phyloP scores from a whole-genome alignment of 2,113 vertebrate genomes.

The Cathartes aura region DNA sequence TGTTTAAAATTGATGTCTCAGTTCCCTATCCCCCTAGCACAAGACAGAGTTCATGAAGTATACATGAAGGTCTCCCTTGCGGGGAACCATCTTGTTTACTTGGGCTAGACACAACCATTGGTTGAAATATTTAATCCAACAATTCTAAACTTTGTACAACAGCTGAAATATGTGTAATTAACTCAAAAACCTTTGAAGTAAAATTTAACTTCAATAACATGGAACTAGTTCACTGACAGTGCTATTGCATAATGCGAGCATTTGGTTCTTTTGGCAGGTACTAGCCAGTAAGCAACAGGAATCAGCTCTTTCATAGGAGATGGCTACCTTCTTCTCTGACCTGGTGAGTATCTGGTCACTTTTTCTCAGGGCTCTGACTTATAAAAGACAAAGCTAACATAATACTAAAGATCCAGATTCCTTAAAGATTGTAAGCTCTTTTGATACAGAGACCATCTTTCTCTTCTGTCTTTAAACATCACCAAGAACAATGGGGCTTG shows the following conservation, averaged over 20 bases:
- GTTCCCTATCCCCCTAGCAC: background rate
- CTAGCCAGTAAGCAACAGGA: background rate
- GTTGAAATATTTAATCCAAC: slow-evolving; percentile 72
- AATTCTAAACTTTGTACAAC: slow-evolving; percentile 60
- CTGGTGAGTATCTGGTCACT: slow-evolving; percentile 58
- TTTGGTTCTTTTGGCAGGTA: background rate
- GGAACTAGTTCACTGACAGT: background rate
- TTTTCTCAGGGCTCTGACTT: background rate
- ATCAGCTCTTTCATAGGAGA: background rate
- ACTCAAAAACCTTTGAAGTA: slow-evolving; percentile 46
- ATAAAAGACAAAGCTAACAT: background rate
- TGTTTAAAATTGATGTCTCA: background rate
- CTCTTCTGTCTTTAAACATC: background rate
- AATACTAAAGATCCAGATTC: background rate
- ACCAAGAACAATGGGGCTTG: background rate
- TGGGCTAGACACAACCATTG: background rate
- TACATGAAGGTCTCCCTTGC: no score
- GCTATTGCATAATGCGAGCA: background rate
- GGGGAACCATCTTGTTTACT: background rate
- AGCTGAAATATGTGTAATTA: slow-evolving; percentile 27
- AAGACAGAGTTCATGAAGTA: background rate
- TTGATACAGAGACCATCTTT: background rate
- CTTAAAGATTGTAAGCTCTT: background rate
- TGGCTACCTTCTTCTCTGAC: slow-evolving; percentile 44
- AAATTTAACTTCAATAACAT: slow-evolving; percentile 65